Evolutionary conservation across 1,140 invertebrate genomes (phyloP), one percentile per base, ranked within the genome.

Genomic region (Chelonus insularis): DNA sequence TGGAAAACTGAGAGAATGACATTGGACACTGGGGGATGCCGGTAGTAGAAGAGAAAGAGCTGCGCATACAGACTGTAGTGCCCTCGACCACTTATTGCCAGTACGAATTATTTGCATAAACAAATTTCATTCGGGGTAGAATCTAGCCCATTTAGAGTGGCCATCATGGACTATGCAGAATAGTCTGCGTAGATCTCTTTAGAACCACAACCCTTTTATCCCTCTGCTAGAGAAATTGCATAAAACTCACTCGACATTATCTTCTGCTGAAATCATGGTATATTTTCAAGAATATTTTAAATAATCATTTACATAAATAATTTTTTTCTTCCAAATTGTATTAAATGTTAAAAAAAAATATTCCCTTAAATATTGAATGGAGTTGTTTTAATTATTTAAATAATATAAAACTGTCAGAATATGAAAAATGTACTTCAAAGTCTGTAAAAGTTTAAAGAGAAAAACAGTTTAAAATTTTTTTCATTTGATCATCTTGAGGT

Each of bases 71-170:
- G 43, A 52, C 2, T 16, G 16, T 18, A 20, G n/a, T 11, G 68
- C 68, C 67, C 70, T 68, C 58, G 52, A 43, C 62, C 65, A 65
- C 71, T 73, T 74, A 68, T 71, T 72, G 67, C 68, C 59, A 64
- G 64, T 47, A 60, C 59, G 68, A 71, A 75, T 72, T 75, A 76
- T 76, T 75, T 76, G 73, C 74, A 76, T 76, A 75, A 76, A 76
- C 74, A 75, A 76, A 76, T 76, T 76, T 71, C 71, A 65, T 55
- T 69, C 65, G 57, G 37, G 68, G 63, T 58, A 50, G 67, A 70
- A 71, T 71, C 66, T 67, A 74, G 70, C 69, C 48, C 63, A 23
- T 65, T 57, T 66, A 34, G 51, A 67, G 65, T 68, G 67, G 60
- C 50, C 54, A 55, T 64, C 66, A 39, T 65, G 64, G 65, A 16